These are phyloP conservation scores for Seriola dumerili DNA, from an alignment of 2,113 vertebrate species.

Conservation along the genomic window DNA sequence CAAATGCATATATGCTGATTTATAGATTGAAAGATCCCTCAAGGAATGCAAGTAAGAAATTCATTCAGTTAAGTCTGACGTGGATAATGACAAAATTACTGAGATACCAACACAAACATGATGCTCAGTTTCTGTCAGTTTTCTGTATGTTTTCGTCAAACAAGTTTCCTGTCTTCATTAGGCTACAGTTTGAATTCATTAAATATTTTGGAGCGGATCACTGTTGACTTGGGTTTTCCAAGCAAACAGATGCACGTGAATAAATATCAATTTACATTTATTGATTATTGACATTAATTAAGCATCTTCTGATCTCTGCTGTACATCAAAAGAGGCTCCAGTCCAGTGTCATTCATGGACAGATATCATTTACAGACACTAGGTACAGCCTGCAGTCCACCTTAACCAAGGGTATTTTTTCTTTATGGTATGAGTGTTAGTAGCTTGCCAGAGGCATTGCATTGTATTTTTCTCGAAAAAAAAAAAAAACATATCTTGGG, in stretches of 20 bases:
- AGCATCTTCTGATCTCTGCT: background rate
- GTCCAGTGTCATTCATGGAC: too few relatives aligned
- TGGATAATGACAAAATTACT: background rate
- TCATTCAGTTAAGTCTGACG: background rate
- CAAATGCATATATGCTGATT: slow-evolving; percentile 99
- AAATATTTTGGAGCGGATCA: too few relatives aligned
- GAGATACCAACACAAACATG: background rate
- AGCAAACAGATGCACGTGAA: too few relatives aligned
- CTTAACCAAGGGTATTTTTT: background rate
- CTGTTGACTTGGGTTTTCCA: background rate
- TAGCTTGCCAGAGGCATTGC: background rate
- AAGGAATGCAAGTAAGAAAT: slow-evolving; percentile 96
- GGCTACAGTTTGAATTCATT: too few relatives aligned
- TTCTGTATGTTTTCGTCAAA: background rate
- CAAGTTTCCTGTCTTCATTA: background rate
- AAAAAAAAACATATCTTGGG: too few relatives aligned
- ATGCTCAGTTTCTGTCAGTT: background rate
- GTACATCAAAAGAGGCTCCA: too few relatives aligned
- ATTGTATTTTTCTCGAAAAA: too few relatives aligned
- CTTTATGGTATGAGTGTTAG: background rate
- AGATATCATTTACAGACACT: background rate
- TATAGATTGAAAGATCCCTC: slow-evolving; percentile 95
- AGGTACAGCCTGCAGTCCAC: too few relatives aligned
- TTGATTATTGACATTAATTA: background rate
- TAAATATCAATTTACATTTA: background rate